Percentiles rank a stretch among this genome's conserved stretches.
Evolutionary conservation across 2,888 invertebrate genomes (phyloP).

Genomic region (Ashinkailepas kermadecensis): DNA sequence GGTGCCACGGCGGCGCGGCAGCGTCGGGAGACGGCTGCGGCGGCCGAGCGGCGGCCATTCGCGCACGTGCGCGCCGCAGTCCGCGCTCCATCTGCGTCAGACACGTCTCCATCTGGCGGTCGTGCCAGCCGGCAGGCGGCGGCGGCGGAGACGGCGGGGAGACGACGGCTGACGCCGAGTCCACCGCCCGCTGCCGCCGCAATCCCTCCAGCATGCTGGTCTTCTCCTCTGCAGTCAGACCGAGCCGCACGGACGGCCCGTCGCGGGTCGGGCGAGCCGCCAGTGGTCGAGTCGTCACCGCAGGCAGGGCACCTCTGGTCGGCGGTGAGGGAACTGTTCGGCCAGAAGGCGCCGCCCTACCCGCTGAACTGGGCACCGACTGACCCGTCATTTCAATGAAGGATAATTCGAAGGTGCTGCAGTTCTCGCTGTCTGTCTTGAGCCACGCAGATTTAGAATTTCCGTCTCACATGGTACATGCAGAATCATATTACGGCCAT

Average conservation of each 20-base stretch:
- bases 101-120: neutral
- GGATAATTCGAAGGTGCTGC: no score
- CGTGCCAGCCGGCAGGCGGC: neutral
- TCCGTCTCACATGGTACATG: no score
- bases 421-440: no score
- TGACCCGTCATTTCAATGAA: neutral
- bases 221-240: neutral
- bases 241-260: neutral
- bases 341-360: neutral
- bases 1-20: neutral
- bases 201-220: neutral
- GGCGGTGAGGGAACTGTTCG: neutral
- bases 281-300: neutral
- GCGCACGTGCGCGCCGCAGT: neutral
- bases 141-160: neutral
- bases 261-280: neutral
- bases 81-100: neutral
- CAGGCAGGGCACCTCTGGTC: neutral
- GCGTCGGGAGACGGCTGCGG: neutral
- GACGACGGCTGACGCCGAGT: neutral
- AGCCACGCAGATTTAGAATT: no score
- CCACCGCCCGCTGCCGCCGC: neutral
- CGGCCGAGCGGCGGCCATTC: neutral
- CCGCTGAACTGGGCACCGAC: neutral
- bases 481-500: no score